Evolutionary conservation across 23 tunicate species (phyloP), one percentile per base, ranked within the genome.

Genomic region (Pegea sp.): DNA sequence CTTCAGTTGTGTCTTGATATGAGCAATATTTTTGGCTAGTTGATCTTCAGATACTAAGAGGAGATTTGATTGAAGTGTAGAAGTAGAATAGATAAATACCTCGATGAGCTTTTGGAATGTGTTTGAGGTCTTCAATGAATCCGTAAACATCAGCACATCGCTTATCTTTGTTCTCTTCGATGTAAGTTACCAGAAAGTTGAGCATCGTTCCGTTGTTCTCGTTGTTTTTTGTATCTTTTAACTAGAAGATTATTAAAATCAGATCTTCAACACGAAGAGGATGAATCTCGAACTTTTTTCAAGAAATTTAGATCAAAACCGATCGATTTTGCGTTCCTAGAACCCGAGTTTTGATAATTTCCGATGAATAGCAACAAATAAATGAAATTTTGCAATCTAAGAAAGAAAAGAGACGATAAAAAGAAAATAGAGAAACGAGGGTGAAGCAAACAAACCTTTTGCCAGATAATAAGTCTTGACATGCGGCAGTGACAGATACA

Each of bases 321-420:
- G 34, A 77, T 33, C 16, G 88, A 71, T 33, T 77, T 75, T 8
- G 87, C 88, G 48, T 88, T 88, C 59, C 97, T 59, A 55, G 88
- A 76, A 0, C 97, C 97, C 11, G 97, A 76, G 59, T 88, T 88
- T 81, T 71, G 72, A 50, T 75, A 75, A 52, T 88, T 88, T 31
- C 97, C 97, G 29, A 88, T 68, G 46, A 88, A 34, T 46, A 88
- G 65, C 48, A 88, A 68, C 29, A 88, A 62, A 38, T 88, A 79
- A 28, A 88, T 44, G 56, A 88, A 88, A 1, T 61, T 72, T 51
- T 64, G 68, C 42, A 88, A 86, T 34, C 93, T 79, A 54, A n/a
- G 43, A 51, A 38, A 8, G 46, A 11, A 38, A 11, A 38, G 16
- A 11, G 16, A 38, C 13, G 16, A 38, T 38, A 8, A 11, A 38